A percentile compares a stretch with the other conserved stretches of the same genome.
Evolutionary conservation across 2,797 vertebrate genomes (phyloP).

Genomic region (Acanthiza pusilla): DNA sequence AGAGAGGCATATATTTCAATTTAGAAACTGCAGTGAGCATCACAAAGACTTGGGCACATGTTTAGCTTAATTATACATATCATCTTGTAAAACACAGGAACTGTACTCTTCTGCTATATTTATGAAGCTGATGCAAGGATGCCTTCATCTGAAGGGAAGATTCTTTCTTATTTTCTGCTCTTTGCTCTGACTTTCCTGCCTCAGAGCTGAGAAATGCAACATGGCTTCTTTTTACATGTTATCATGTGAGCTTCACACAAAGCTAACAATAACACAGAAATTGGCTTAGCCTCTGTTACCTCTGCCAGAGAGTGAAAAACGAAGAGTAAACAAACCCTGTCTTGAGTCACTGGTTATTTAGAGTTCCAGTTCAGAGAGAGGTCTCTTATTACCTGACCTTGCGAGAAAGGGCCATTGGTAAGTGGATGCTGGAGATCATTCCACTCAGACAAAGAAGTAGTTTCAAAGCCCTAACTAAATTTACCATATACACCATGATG

Average conservation of each 20-base stretch:
- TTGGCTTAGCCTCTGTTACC: background rate
- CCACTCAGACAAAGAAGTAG: background rate
- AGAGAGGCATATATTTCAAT: background rate
- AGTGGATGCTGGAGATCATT: constrained; percentile 58
- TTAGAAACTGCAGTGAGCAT: background rate
- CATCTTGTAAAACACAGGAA: background rate
- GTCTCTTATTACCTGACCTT: constrained; percentile 50
- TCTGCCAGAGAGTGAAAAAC: background rate
- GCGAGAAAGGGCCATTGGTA: background rate
- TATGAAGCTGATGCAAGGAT: background rate
- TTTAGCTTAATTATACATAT: background rate
- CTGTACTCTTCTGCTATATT: background rate
- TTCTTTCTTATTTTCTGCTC: background rate
- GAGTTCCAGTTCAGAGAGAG: constrained; percentile 39
- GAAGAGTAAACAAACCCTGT: background rate
- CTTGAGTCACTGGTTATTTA: background rate
- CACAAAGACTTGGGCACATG: background rate
- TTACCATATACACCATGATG: constrained; percentile 44
- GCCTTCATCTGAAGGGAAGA: background rate
- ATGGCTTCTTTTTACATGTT: background rate
- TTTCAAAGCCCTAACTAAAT: constrained; percentile 64
- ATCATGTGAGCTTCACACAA: background rate
- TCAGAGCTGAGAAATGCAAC: background rate
- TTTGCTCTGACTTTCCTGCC: background rate
- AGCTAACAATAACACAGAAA: background rate